Evolutionary conservation across 2,797 vertebrate genomes (phyloP), one percentile per base, ranked within the genome.

Genomic region (Petrocephalus sullivani): DNA sequence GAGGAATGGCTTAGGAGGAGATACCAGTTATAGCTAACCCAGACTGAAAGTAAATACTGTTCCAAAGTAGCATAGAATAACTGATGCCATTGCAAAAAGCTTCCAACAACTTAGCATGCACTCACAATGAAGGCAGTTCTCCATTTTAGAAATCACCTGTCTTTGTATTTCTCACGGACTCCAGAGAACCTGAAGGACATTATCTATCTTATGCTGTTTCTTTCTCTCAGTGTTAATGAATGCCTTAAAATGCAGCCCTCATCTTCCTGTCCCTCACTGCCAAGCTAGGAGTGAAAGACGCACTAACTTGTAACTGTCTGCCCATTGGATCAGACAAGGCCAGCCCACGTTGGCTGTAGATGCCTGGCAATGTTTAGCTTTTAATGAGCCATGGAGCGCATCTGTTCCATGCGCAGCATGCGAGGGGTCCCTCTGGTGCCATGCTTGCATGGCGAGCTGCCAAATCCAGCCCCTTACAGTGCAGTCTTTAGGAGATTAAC

Each of bases 401-500:
- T 88, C 86, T 90, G 89, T 37, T 85, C 88, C 19, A 58, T 19
- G 5, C 46, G 1, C 37, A 49, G 64, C 64, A 23, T 23, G 37
- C 9, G 60, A 90, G 61, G 21, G 49, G 57, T 83, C 83, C 21
- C 46, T 33, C 82, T 0, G 75, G n/a, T 85, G 53, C 23, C 58
- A 86, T 49, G 60, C 60, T 21, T 7, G 12, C 9, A 2, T 90
- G 89, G 89, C 86, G 85, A 56, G n/a, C 41, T n/a, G 89, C 89
- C 88, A 86, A 37, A 56, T 57, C 75, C 58, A 57, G 46, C 19
- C 67, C 41, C 75, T 88, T 75, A 75, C 54, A 88, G 87, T 57
- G 41, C 67, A 87, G 89, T 88, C 85, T 90, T 87, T 86, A 89
- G 71, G 7, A 78, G 87, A 89, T 88, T 88, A 87, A 90, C 41